phyloP scores from a whole-genome alignment of 1,140 invertebrate species.

The Leptinotarsa undecemlineata region DNA sequence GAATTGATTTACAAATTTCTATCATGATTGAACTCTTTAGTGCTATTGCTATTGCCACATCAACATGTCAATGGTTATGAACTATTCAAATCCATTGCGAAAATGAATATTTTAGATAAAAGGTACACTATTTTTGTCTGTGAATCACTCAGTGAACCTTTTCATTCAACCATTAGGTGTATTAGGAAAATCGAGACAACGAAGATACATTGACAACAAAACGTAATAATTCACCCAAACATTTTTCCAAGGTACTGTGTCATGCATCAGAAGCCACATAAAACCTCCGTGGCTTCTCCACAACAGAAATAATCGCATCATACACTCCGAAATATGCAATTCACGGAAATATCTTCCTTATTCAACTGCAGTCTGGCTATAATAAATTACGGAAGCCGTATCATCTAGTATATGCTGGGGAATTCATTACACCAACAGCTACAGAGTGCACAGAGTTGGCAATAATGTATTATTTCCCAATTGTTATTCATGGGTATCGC shows the following conservation, averaged over 20 bases:
- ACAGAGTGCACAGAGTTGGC: neutral
- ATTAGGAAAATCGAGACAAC: too few species aligned
- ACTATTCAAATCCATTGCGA: too few species aligned
- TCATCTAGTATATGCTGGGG: slow-evolving; percentile 19
- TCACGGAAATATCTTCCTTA: slow-evolving; percentile 18
- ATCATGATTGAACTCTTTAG: too few species aligned
- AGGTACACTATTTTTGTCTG: too few species aligned
- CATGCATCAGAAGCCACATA: neutral
- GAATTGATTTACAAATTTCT: too few species aligned
- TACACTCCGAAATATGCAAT: neutral
- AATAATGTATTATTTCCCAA: slow-evolving; percentile 23
- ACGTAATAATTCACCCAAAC: neutral
- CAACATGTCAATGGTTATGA: too few species aligned
- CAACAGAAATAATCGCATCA: neutral
- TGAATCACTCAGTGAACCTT: too few species aligned
- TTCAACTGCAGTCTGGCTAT: slow-evolving; percentile 1
- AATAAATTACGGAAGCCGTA: slow-evolving; percentile 15
- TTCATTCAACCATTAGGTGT: too few species aligned
- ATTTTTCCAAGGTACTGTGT: neutral
- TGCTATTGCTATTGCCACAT: too few species aligned
- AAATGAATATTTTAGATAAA: too few species aligned
- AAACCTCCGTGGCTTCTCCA: neutral
- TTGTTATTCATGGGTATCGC: slow-evolving; percentile 18
- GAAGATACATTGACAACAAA: neutral
- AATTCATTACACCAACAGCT: slow-evolving; percentile 17